These are phyloP conservation scores for Spea bombifrons DNA, from an alignment of 2,113 vertebrate genomes.

Conservation along the genomic window DNA sequence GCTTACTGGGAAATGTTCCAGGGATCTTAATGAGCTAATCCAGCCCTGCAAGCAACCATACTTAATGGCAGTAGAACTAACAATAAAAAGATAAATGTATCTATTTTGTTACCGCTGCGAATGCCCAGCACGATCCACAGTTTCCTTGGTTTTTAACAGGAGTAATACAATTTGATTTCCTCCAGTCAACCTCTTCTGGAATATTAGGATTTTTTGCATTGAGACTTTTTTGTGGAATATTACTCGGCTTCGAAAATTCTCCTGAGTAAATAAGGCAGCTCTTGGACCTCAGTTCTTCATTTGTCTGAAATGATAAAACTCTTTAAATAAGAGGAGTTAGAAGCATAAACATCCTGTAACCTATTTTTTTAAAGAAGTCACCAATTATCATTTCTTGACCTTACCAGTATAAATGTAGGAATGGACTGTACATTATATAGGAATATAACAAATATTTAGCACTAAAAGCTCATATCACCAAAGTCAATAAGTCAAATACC, in stretches of 20 bases:
- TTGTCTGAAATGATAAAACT: not conserved
- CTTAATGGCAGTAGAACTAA: not conserved
- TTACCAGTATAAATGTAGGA: not conserved
- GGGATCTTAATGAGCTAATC: too few relatives aligned
- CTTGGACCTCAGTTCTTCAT: not conserved
- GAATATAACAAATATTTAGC: too few relatives aligned
- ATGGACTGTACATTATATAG: too few relatives aligned
- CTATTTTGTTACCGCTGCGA: conserved; percentile 19
- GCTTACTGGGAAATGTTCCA: too few relatives aligned
- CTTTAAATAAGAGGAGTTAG: too few relatives aligned
- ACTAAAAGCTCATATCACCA: too few relatives aligned
- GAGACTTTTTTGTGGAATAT: not conserved
- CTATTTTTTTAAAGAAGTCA: not conserved
- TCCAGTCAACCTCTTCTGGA: conserved; percentile 31
- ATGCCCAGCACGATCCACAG: conserved; percentile 39
- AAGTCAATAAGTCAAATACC: too few relatives aligned
- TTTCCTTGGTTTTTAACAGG: conserved; percentile 16
- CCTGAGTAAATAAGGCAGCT: conserved; percentile 1
- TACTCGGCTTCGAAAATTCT: not conserved
- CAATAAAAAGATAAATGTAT: not conserved
- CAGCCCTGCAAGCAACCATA: too few relatives aligned
- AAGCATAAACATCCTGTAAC: too few relatives aligned
- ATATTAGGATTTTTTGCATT: not conserved
- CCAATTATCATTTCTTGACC: not conserved
- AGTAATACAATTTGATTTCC: conserved; percentile 25